These are phyloP conservation scores for Galleria mellonella DNA, from an alignment of 1,140 invertebrate species.

Conservation along the genomic window DNA sequence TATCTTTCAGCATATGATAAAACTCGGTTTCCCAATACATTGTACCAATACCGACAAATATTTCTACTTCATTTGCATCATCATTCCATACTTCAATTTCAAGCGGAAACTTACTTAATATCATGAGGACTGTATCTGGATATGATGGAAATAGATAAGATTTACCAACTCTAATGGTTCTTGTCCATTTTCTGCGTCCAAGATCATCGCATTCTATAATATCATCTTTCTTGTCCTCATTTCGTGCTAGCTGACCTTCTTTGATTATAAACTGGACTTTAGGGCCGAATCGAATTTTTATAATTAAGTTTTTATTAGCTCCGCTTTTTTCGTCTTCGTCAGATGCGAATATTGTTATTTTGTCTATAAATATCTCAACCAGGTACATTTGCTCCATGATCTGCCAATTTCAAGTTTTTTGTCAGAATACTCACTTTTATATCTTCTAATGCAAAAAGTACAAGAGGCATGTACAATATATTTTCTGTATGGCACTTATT, in stretches of 20 bases:
- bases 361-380: slow-evolving; percentile 66
- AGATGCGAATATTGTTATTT: slow-evolving; percentile 48
- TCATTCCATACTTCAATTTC: slow-evolving; percentile 65
- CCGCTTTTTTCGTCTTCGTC: slow-evolving; percentile 40
- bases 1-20: slow-evolving; percentile 55
- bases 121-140: slow-evolving; percentile 53
- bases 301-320: slow-evolving; percentile 53
- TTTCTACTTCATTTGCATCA: slow-evolving; percentile 50
- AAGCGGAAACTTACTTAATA: slow-evolving; percentile 54
- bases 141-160: slow-evolving; percentile 61
- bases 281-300: slow-evolving; percentile 63
- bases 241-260: slow-evolving; percentile 50
- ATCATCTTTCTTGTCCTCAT: slow-evolving; percentile 43
- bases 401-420: slow-evolving; percentile 52
- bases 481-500: too few species aligned
- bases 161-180: slow-evolving; percentile 59
- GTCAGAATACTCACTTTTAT: slow-evolving; percentile 39
- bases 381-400: slow-evolving; percentile 72
- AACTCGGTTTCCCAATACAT: slow-evolving; percentile 61
- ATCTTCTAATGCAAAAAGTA: slow-evolving; percentile 6
- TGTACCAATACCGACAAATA: slow-evolving; percentile 56
- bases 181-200: slow-evolving; percentile 48
- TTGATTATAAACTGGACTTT: slow-evolving; percentile 63
- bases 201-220: slow-evolving; percentile 47
- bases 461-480: background rate